Evolutionary conservation across 2,113 vertebrate genomes (phyloP).

Genomic region (Mesembrinibis cayennensis): DNA sequence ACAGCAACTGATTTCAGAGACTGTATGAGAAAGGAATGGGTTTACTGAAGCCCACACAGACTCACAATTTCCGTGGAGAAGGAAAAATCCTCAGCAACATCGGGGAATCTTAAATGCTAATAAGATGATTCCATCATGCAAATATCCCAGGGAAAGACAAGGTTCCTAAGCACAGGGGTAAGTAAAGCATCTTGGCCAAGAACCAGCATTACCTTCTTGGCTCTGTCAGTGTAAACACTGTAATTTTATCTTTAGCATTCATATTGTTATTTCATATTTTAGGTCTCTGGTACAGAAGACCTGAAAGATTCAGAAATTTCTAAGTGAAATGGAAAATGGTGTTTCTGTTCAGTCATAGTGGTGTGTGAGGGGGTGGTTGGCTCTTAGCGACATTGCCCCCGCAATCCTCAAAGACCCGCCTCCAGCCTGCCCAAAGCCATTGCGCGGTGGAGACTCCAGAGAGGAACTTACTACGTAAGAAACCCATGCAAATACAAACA

Average conservation of each 20-base stretch:
- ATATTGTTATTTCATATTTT: not conserved
- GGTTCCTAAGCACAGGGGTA: not conserved
- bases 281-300: not conserved
- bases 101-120: not conserved
- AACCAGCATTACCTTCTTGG: not conserved
- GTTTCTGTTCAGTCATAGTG: not conserved
- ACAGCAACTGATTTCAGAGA: not conserved
- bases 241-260: not conserved
- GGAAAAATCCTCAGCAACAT: not conserved
- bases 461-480: not conserved
- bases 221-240: not conserved
- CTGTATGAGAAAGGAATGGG: not conserved
- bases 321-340: not conserved
- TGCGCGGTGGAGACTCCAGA: accelerated
- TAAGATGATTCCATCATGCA: not conserved
- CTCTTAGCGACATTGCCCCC: accelerated
- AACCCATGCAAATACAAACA: accelerated
- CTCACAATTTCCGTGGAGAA: not conserved
- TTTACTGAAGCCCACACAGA: not conserved
- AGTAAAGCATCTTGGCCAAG: not conserved
- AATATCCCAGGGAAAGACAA: not conserved
- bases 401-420: not conserved
- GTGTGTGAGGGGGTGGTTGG: not conserved
- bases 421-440: not conserved
- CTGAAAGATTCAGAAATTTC: not conserved